phyloP scores from a whole-genome alignment of 2,797 vertebrate species.

The Remorina albescens region DNA sequence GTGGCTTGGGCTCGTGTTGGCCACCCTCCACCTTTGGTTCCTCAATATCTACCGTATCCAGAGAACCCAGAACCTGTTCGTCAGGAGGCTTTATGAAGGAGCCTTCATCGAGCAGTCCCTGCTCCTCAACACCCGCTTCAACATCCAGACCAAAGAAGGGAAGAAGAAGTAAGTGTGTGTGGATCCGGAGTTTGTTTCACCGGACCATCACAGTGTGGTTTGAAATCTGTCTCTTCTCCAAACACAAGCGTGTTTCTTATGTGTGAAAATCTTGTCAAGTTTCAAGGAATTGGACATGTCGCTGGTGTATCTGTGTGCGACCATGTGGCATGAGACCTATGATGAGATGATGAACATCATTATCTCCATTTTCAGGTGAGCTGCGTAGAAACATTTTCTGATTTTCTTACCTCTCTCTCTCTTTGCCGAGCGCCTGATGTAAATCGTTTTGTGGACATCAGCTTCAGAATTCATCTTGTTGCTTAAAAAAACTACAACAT shows the following conservation, averaged over 20 bases:
- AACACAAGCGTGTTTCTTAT: too few relatives aligned
- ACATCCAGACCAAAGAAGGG: slow-evolving; percentile 11
- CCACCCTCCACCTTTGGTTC: slow-evolving; percentile 38
- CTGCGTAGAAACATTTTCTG: too few relatives aligned
- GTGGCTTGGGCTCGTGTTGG: slow-evolving; percentile 39
- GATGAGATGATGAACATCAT: slow-evolving; percentile 81
- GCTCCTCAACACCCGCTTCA: slow-evolving; percentile 45
- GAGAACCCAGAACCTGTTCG: slow-evolving; percentile 44
- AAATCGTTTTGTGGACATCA: too few relatives aligned
- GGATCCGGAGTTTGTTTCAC: too few relatives aligned
- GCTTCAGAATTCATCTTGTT: too few relatives aligned
- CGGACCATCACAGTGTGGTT: too few relatives aligned
- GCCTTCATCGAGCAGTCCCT: slow-evolving; percentile 49
- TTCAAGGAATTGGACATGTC: neutral
- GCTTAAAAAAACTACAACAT: too few relatives aligned
- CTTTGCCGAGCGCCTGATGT: too few relatives aligned
- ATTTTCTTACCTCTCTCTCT: too few relatives aligned
- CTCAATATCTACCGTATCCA: slow-evolving; percentile 38
- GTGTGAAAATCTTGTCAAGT: neutral
- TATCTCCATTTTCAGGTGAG: slow-evolving; percentile 75
- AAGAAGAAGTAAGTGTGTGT: slow-evolving; percentile 18
- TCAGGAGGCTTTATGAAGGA: slow-evolving; percentile 39
- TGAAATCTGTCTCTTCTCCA: too few relatives aligned
- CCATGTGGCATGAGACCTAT: slow-evolving; percentile 83
- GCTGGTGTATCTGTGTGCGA: slow-evolving; percentile 68